A percentile compares a stretch with the other conserved stretches of the same genome.
Evolutionary conservation across 2,113 vertebrate genomes (phyloP).

Genomic region (Tichodroma muraria): DNA sequence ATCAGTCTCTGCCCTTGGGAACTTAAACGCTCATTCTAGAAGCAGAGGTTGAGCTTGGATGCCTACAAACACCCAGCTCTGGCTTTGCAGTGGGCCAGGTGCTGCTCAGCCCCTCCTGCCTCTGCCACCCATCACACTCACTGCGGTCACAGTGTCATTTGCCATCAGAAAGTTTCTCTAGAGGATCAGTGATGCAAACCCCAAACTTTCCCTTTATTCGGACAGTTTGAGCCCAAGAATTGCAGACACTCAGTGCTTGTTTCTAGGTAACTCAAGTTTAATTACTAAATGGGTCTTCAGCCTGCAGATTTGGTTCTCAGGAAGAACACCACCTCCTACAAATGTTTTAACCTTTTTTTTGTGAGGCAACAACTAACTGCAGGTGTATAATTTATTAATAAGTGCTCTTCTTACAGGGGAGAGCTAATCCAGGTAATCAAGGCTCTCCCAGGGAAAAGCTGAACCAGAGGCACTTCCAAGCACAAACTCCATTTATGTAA

Average conservation of each 20-base stretch:
- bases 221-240: not conserved
- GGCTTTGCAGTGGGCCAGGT: not conserved
- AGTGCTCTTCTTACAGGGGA: conserved; percentile 18
- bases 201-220: not conserved
- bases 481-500: conserved; percentile 38
- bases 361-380: not conserved
- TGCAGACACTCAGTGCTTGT: not conserved
- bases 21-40: not conserved
- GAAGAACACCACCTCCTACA: not conserved
- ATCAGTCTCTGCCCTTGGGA: not conserved
- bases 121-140: not conserved
- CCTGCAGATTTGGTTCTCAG: not conserved
- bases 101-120: not conserved
- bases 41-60: not conserved
- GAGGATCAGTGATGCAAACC: not conserved
- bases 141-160: not conserved
- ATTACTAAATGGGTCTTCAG: not conserved
- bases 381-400: conserved; percentile 47
- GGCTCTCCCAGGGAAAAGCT: conserved; percentile 37
- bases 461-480: conserved; percentile 10
- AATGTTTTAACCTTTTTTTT: not conserved
- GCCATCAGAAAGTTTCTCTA: not conserved
- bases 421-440: conserved; percentile 47
- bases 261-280: not conserved
- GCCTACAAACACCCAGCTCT: not conserved